A percentile compares a stretch with the other conserved stretches of the same genome.
Conservation (phyloP, 2,888 invertebrate genomes). For the Dyspetes luteomarginatus region DNA sequence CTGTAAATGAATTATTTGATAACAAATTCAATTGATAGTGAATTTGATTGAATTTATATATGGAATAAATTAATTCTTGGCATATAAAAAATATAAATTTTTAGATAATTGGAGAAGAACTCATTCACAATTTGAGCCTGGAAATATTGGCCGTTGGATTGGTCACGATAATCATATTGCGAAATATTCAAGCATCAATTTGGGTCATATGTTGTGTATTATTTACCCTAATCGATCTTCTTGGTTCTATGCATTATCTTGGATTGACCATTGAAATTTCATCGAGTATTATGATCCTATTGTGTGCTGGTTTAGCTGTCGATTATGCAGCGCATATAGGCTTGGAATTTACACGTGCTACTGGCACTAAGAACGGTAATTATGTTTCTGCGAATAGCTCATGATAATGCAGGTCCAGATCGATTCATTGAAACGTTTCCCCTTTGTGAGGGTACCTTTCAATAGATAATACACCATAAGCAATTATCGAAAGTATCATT, state of each 20-base stretch:
- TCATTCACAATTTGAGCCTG: slow-evolving; percentile 82
- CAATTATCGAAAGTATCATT: too few relatives aligned
- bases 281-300: slow-evolving; percentile 83
- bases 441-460: too few relatives aligned
- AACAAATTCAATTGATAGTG: too few relatives aligned
- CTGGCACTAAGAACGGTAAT: slow-evolving; percentile 82
- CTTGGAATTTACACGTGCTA: slow-evolving; percentile 83
- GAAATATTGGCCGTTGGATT: slow-evolving; percentile 83
- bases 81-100: slow-evolving; percentile 46
- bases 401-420: too few relatives aligned
- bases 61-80: neutral
- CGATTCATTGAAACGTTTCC: too few relatives aligned
- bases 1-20: too few relatives aligned
- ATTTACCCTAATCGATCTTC: slow-evolving; percentile 83
- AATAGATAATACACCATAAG: too few relatives aligned
- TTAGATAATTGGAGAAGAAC: slow-evolving; percentile 80
- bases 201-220: slow-evolving; percentile 83
- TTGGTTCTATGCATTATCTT: slow-evolving; percentile 84
- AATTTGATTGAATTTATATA: too few relatives aligned
- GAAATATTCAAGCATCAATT: slow-evolving; percentile 82
- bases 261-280: slow-evolving; percentile 84
- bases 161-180: slow-evolving; percentile 83
- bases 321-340: slow-evolving; percentile 85
- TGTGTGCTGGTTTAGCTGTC: slow-evolving; percentile 84
- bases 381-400: slow-evolving; percentile 32